Conservation (phyloP, 1,140 invertebrate species). For the Forficula auricularia region DNA sequence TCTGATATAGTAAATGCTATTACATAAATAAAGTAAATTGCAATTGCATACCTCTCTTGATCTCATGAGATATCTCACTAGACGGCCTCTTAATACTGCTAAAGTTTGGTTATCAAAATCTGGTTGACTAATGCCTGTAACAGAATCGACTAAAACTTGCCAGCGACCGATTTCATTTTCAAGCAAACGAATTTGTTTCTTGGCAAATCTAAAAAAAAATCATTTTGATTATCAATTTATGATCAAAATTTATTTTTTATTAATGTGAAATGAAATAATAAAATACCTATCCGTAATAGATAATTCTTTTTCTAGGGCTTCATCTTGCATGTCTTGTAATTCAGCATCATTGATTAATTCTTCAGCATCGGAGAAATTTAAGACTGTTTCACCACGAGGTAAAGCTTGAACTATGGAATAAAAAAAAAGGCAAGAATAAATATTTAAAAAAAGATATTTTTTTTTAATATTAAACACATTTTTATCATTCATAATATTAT, state of each 20-base stretch:
- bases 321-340: slow-evolving; percentile 59
- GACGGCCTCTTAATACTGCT: slow-evolving; percentile 76
- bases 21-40: too few species aligned
- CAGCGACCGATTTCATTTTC: slow-evolving; percentile 79
- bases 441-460: too few species aligned
- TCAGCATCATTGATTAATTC: slow-evolving; percentile 74
- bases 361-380: slow-evolving; percentile 85
- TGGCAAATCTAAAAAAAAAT: slow-evolving; percentile 38
- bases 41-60: slow-evolving; percentile 61
- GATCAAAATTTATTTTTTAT: neutral
- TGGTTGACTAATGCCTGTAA: slow-evolving; percentile 56
- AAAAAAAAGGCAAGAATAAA: slow-evolving; percentile 14
- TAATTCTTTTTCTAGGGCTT: slow-evolving; percentile 51
- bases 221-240: slow-evolving; percentile 15
- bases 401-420: slow-evolving; percentile 31
- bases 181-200: slow-evolving; percentile 68
- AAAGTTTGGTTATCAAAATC: slow-evolving; percentile 84
- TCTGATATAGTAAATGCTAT: too few species aligned
- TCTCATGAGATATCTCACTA: slow-evolving; percentile 86
- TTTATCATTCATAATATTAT: too few species aligned
- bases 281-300: slow-evolving; percentile 43
- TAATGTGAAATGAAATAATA: neutral
- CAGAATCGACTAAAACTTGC: slow-evolving; percentile 85
- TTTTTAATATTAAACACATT: neutral
- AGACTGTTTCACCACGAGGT: slow-evolving; percentile 40